phyloP scores from a whole-genome alignment of 2,888 invertebrate species.

The Alviniconcha strummeri region DNA sequence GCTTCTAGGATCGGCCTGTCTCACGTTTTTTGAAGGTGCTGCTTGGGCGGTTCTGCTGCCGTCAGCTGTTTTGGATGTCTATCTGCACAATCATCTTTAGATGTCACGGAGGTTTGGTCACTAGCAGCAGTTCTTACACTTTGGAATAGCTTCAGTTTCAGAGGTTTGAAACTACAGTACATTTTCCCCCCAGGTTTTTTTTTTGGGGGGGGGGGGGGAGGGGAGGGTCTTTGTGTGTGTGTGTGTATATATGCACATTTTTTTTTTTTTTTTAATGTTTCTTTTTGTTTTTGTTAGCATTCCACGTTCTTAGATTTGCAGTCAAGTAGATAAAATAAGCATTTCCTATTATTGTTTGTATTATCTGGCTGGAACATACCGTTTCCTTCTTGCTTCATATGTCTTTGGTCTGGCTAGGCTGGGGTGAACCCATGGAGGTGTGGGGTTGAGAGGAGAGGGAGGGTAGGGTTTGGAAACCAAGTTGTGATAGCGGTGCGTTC shows the following conservation, averaged over 20 bases:
- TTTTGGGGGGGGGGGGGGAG: background rate
- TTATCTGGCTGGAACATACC: background rate
- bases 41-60: background rate
- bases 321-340: background rate
- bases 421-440: no score
- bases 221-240: background rate
- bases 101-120: no score
- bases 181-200: background rate
- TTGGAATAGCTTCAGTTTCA: background rate
- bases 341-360: background rate
- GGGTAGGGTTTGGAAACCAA: no score
- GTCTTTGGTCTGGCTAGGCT: background rate
- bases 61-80: background rate
- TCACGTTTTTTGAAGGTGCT: constrained; percentile 4
- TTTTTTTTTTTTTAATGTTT: no score
- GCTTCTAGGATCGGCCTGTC: background rate
- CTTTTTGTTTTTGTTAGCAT: no score
- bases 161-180: background rate
- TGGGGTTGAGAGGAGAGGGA: no score
- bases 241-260: background rate
- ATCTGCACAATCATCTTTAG: no score
- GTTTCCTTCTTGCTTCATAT: background rate
- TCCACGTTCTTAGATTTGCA: background rate
- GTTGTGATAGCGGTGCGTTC: no score
- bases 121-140: no score